These are phyloP conservation scores for Coendou prehensilis DNA, from an alignment of 2,797 vertebrate species.

Conservation along the genomic window DNA sequence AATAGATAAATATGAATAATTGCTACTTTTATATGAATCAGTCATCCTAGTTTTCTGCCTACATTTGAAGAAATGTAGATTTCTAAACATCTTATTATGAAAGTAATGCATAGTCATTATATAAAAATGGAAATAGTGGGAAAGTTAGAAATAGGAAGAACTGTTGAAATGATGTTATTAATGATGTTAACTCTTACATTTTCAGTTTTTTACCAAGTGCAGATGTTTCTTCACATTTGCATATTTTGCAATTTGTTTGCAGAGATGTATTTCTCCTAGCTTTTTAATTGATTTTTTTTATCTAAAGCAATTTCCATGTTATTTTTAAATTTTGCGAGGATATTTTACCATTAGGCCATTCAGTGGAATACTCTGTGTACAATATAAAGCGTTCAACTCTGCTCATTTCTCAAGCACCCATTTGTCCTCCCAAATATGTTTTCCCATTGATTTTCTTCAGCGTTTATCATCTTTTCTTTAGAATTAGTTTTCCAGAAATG, in stretches of 20 bases:
- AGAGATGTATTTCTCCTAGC: not conserved
- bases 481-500: not conserved
- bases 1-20: not conserved
- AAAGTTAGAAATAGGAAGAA: not conserved
- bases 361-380: not conserved
- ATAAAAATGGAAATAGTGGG: not conserved
- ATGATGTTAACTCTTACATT: not conserved
- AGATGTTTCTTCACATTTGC: not conserved
- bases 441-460: not conserved
- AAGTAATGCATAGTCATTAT: not conserved
- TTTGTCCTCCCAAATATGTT: not conserved
- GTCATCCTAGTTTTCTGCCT: not conserved
- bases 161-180: not conserved
- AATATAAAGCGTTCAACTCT: not conserved
- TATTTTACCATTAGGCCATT: not conserved
- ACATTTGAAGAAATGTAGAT: slow-evolving; percentile 10
- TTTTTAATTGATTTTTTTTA: not conserved
- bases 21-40: not conserved
- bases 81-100: not conserved
- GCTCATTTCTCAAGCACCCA: not conserved
- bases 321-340: not conserved
- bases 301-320: not conserved
- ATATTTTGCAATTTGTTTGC: not conserved
- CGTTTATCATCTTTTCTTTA: not conserved
- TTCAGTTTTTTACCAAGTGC: not conserved